These are phyloP conservation scores for Psittacus erithacus DNA, from an alignment of 2,113 vertebrate genomes.

Conservation along the genomic window DNA sequence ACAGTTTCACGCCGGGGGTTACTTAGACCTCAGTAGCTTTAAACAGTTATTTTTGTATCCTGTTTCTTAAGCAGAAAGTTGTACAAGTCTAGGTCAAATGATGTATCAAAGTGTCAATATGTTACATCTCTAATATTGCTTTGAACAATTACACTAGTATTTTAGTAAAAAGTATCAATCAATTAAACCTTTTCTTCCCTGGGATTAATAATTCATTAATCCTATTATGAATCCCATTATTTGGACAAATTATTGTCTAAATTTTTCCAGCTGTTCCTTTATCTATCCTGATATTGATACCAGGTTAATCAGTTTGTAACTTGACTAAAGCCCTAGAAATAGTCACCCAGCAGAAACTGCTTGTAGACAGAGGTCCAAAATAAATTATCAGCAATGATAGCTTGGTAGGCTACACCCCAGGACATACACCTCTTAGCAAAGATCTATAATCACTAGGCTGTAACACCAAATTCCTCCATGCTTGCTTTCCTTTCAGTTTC, in stretches of 20 bases:
- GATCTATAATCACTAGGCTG: not conserved
- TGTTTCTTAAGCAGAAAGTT: not conserved
- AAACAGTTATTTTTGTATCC: not conserved
- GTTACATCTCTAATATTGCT: not conserved
- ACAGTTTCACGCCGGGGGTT: not conserved
- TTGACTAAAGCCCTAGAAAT: not conserved
- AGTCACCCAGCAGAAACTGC: not conserved
- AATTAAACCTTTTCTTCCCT: not conserved
- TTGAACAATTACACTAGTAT: not conserved
- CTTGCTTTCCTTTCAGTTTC: not conserved
- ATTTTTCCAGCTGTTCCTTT: not conserved
- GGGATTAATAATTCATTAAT: not conserved
- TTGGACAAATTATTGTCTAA: not conserved
- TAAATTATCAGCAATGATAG: not conserved
- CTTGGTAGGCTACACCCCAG: not conserved
- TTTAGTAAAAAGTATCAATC: not conserved
- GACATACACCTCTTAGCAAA: not conserved
- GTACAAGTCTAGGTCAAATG: not conserved
- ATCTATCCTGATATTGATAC: not conserved
- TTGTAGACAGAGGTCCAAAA: not conserved
- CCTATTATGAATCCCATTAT: not conserved
- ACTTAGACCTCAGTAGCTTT: not conserved
- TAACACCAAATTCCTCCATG: not conserved
- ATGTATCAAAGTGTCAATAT: not conserved
- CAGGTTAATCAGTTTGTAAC: not conserved